These are phyloP conservation scores for Benthosema pterotum DNA, from an alignment of 2,797 vertebrate genomes.

Conservation along the genomic window DNA sequence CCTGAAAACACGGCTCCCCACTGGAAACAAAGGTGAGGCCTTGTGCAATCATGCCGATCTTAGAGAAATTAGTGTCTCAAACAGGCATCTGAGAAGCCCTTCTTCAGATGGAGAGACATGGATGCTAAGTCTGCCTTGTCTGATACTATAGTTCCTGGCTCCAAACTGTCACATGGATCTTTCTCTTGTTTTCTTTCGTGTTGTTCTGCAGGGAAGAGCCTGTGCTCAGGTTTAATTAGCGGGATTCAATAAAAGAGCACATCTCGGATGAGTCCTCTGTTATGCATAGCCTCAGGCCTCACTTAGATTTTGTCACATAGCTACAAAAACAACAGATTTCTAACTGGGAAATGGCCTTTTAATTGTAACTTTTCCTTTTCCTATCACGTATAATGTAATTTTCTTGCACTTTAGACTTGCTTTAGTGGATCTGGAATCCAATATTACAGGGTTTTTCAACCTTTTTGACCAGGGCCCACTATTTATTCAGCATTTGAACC, in stretches of 20 bases:
- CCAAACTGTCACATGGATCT: neutral
- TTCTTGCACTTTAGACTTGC: no score
- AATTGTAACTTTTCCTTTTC: no score
- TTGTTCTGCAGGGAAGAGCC: neutral
- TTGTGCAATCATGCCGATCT: slow-evolving; percentile 25
- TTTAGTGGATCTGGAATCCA: no score
- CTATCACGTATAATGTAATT: no score
- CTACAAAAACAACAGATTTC: no score
- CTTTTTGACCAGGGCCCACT: no score
- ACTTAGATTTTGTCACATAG: no score
- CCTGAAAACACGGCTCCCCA: slow-evolving; percentile 36
- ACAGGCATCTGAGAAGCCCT: slow-evolving; percentile 47
- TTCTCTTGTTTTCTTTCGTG: neutral
- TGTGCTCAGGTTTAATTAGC: slow-evolving; percentile 19
- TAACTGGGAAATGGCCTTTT: no score
- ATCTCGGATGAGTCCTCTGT: slow-evolving; percentile 16
- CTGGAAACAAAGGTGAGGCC: slow-evolving; percentile 41
- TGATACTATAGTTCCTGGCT: neutral
- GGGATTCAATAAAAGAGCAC: neutral
- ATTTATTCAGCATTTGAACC: no score
- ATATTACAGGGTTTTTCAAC: no score
- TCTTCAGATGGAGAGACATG: slow-evolving; percentile 38
- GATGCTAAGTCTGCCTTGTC: slow-evolving; percentile 26
- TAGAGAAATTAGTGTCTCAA: slow-evolving; percentile 65
- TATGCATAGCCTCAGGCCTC: neutral